phyloP scores from a whole-genome alignment of 2,797 vertebrate genomes.

The Neostethus bicornis region DNA sequence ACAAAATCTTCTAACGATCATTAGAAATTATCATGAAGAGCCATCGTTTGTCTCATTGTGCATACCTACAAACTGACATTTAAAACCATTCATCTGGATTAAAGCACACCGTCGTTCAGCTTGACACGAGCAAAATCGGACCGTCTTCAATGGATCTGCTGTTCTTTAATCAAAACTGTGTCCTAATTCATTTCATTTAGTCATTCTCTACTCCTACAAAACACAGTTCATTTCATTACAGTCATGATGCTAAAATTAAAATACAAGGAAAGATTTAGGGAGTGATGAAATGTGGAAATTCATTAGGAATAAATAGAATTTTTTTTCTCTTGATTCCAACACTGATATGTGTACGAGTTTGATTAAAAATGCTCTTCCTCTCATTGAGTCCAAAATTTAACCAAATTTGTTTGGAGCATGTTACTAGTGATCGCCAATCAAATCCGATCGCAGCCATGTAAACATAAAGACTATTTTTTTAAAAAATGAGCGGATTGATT shows the following conservation, averaged over 20 bases:
- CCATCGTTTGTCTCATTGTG: conserved; percentile 20
- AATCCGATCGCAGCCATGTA: conserved; percentile 24
- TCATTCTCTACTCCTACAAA: not conserved
- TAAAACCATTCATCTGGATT: conserved; percentile 27
- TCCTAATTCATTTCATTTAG: conserved; percentile 19
- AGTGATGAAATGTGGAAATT: conserved; percentile 3
- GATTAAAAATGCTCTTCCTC: not conserved
- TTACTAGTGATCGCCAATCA: not conserved
- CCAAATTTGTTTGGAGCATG: conserved; percentile 1
- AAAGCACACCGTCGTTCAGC: conserved; percentile 28
- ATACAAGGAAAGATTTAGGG: conserved; percentile 4
- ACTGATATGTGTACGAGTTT: not conserved
- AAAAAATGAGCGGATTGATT: not conserved
- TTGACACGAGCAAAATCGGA: conserved; percentile 22
- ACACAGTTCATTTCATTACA: not conserved
- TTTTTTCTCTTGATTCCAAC: not conserved
- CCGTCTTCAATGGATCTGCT: conserved; percentile 18
- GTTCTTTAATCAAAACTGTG: conserved; percentile 10
- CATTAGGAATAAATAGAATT: conserved; percentile 6
- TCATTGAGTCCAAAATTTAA: conserved; percentile 9
- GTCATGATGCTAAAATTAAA: not conserved
- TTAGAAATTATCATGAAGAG: conserved; percentile 14
- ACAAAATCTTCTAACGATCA: conserved; percentile 18
- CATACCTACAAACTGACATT: conserved; percentile 38
- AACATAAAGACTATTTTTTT: conserved; percentile 20